These are phyloP conservation scores for Hipposideros larvatus DNA, from an alignment of 2,797 vertebrate genomes.

Conservation along the genomic window DNA sequence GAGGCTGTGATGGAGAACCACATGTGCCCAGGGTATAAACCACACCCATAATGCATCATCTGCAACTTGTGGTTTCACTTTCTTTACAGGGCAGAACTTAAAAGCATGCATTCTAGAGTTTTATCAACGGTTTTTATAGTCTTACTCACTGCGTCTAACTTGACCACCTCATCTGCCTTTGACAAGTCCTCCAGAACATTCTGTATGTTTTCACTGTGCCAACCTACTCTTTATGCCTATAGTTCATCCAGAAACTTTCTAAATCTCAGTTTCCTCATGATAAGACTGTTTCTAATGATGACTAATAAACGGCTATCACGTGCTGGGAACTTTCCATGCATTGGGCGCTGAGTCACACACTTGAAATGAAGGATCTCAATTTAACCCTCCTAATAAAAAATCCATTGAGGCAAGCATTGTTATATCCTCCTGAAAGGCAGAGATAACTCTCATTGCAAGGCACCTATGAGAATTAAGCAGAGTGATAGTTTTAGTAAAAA, in stretches of 20 bases:
- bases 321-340: background rate
- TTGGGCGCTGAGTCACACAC: background rate
- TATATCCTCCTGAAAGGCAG: background rate
- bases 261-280: background rate
- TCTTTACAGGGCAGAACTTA: background rate
- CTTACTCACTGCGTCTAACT: background rate
- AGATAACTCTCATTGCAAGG: background rate
- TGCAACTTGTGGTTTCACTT: background rate
- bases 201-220: background rate
- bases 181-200: background rate
- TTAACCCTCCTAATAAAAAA: background rate
- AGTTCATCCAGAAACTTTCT: background rate
- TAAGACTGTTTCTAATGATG: constrained; percentile 6
- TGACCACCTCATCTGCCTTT: background rate
- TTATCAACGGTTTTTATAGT: background rate
- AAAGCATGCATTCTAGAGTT: background rate
- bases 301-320: background rate
- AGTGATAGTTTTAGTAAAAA: background rate
- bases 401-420: background rate
- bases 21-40: rapidly evolving
- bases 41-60: background rate
- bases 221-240: background rate
- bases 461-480: background rate
- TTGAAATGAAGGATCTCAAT: background rate
- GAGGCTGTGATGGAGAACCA: background rate